Evolutionary conservation across 2,888 invertebrate genomes (phyloP).

Genomic region (Philereme transversata): DNA sequence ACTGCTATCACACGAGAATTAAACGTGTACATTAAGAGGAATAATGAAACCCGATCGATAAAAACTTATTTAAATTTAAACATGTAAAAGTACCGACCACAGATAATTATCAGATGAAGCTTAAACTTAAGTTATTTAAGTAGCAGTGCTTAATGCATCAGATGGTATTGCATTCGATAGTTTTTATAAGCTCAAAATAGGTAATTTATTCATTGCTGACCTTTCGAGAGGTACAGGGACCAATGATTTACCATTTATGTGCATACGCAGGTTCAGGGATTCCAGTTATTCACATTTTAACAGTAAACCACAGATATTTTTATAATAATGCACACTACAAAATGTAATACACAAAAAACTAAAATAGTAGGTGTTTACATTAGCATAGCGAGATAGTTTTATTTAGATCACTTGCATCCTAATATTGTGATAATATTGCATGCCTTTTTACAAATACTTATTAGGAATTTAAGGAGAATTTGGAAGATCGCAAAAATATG

Average conservation of each 20-base stretch:
- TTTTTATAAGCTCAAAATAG: conserved; percentile 38
- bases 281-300: too few species aligned
- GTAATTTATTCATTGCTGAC: conserved; percentile 49
- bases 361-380: too few species aligned
- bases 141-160: conserved; percentile 23
- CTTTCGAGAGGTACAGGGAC: conserved; percentile 37
- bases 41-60: neutral
- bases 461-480: too few species aligned
- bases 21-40: neutral
- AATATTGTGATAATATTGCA: too few species aligned
- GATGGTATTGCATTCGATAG: conserved; percentile 35
- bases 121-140: conserved; percentile 28
- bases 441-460: too few species aligned
- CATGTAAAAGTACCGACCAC: conserved; percentile 11
- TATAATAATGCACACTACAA: too few species aligned
- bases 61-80: conserved; percentile 26
- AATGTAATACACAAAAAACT: too few species aligned
- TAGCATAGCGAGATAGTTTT: too few species aligned
- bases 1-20: neutral
- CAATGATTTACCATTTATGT: too few species aligned
- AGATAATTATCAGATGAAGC: conserved; percentile 26
- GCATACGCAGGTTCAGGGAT: too few species aligned
- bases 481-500: neutral
- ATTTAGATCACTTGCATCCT: too few species aligned
- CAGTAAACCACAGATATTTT: too few species aligned